These are phyloP conservation scores for Colletes latitarsis DNA, from an alignment of 1,140 invertebrate species.

Conservation along the genomic window DNA sequence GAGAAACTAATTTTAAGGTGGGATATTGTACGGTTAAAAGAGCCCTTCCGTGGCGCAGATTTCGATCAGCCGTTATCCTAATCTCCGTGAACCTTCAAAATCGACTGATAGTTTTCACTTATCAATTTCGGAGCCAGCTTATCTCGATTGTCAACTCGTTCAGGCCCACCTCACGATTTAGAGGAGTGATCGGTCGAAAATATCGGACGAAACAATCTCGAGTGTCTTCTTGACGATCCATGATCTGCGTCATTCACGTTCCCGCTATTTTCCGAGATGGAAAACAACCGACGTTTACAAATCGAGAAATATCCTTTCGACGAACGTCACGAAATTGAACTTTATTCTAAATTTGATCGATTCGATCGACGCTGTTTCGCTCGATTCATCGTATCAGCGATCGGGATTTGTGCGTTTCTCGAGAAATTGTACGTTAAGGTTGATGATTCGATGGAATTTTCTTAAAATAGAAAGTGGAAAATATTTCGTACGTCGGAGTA, in stretches of 20 bases:
- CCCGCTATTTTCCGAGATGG: not conserved
- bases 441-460: no score
- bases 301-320: no score
- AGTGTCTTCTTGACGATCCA: not conserved
- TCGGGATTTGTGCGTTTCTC: no score
- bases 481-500: no score
- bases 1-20: no score
- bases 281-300: not conserved
- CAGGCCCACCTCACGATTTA: conserved; percentile 26
- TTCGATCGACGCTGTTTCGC: no score
- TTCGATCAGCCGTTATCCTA: not conserved
- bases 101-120: not conserved
- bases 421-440: no score
- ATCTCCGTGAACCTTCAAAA: not conserved
- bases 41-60: not conserved
- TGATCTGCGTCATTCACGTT: not conserved
- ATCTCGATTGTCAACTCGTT: conserved; percentile 10
- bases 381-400: no score
- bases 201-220: not conserved
- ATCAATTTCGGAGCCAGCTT: not conserved
- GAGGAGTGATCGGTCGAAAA: conserved; percentile 16
- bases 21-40: no score
- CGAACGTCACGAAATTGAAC: no score
- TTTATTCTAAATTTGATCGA: no score
- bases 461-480: no score